These are phyloP conservation scores for Electrona antarctica DNA, from an alignment of 2,113 vertebrate species.

Conservation along the genomic window DNA sequence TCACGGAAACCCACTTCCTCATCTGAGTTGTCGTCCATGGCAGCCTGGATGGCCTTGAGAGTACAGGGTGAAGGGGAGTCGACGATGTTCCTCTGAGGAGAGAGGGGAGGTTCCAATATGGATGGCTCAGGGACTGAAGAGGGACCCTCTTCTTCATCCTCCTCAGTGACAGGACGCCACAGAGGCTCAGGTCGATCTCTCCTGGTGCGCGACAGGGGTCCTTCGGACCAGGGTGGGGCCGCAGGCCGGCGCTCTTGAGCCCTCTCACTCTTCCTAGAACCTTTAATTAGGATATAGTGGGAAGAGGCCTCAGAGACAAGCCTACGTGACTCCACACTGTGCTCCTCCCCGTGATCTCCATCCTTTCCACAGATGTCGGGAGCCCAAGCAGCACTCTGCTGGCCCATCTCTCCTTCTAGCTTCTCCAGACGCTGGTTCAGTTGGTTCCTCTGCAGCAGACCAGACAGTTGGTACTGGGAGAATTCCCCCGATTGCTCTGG, in stretches of 20 bases:
- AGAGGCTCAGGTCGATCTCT: conserved; percentile 72
- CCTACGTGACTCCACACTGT: conserved; percentile 85
- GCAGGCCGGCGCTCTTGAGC: conserved; percentile 45
- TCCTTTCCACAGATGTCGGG: conserved; percentile 80
- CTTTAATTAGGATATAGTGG: conserved; percentile 97
- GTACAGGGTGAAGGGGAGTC: conserved; percentile 86
- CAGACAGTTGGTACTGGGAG: conserved; percentile 93
- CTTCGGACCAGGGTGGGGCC: conserved; percentile 63
- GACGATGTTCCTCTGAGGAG: conserved; percentile 62
- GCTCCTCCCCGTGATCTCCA: conserved; percentile 77
- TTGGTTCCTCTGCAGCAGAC: conserved; percentile 92
- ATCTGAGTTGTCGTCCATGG: conserved; percentile 83
- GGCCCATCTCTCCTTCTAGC: conserved; percentile 90
- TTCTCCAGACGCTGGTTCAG: conserved; percentile 89
- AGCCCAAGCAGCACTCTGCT: conserved; percentile 80
- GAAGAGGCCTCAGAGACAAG: conserved; percentile 93
- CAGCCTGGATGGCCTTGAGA: conserved; percentile 84
- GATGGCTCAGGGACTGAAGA: conserved; percentile 38
- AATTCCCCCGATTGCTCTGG: conserved; percentile 93
- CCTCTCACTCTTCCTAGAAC: conserved; percentile 71
- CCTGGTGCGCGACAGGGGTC: conserved; percentile 46
- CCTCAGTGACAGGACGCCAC: conserved; percentile 73
- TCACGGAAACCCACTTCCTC: conserved; percentile 67
- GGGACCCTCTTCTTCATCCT: conserved; percentile 24
- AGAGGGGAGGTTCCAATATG: conserved; percentile 64